These are phyloP conservation scores for Myrmecobius fasciatus DNA, from an alignment of 2,113 vertebrate genomes.

Conservation along the genomic window DNA sequence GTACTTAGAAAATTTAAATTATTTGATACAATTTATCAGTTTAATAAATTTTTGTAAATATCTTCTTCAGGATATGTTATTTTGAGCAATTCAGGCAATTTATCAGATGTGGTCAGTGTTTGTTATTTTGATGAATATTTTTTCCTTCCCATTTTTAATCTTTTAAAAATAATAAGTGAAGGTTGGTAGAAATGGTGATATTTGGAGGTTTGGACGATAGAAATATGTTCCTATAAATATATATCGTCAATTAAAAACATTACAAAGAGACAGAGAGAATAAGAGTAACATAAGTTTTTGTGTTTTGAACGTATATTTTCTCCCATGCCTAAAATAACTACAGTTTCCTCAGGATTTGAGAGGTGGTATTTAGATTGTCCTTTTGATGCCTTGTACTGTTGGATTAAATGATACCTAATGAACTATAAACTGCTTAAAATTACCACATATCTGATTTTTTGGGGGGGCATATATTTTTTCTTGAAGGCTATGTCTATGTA, in stretches of 20 bases:
- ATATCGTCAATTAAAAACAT: not conserved
- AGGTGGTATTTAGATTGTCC: not conserved
- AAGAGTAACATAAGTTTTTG: no score
- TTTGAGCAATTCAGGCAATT: not conserved
- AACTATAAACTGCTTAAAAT: not conserved
- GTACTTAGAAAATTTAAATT: not conserved
- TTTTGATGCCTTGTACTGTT: not conserved
- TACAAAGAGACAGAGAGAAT: not conserved
- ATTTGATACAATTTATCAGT: not conserved
- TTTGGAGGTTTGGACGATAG: not conserved
- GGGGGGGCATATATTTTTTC: not conserved
- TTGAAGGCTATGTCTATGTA: not conserved
- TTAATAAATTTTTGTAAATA: not conserved
- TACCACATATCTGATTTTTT: not conserved
- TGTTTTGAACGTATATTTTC: not conserved
- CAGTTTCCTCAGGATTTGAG: no score
- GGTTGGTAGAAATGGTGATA: not conserved
- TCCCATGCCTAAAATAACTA: not conserved
- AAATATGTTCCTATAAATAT: not conserved
- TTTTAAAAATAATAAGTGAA: not conserved
- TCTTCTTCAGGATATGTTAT: not conserved
- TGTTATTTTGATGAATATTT: not conserved
- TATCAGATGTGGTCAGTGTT: not conserved
- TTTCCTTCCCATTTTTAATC: not conserved
- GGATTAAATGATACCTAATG: not conserved